Percentiles rank a stretch among this genome's conserved stretches.
Evolutionary conservation across 2,113 vertebrate genomes (phyloP).

Genomic region (Syngnathus scovelli): DNA sequence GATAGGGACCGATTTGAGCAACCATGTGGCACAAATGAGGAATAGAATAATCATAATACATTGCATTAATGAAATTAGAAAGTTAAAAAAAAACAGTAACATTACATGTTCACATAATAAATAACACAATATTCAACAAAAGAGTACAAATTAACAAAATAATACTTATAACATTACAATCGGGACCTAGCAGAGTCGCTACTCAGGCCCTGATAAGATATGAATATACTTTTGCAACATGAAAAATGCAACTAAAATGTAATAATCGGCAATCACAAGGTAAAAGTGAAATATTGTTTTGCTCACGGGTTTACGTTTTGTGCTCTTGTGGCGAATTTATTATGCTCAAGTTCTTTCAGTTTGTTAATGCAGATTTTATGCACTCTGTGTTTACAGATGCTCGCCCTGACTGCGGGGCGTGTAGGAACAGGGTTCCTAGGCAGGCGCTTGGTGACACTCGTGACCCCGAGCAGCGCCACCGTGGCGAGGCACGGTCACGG

Average conservation of each 20-base stretch:
- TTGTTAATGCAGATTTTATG: not conserved
- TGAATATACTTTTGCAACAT: not conserved
- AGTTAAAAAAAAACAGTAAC: too few species aligned
- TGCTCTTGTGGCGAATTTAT: not conserved
- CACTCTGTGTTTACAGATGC: slow-evolving; percentile 55
- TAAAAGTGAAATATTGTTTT: too few species aligned
- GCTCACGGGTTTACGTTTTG: not conserved
- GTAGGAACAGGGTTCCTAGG: slow-evolving; percentile 15
- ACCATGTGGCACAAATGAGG: too few species aligned
- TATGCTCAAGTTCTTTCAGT: not conserved
- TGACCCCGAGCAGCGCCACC: slow-evolving; percentile 40
- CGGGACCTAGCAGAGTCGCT: too few species aligned
- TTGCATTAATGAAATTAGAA: too few species aligned
- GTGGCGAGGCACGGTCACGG: slow-evolving; percentile 56
- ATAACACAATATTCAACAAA: too few species aligned
- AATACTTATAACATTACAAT: too few species aligned
- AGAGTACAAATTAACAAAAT: not conserved
- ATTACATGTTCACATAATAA: too few species aligned
- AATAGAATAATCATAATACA: too few species aligned
- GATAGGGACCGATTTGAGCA: too few species aligned
- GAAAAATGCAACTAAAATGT: not conserved
- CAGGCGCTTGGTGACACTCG: slow-evolving; percentile 40
- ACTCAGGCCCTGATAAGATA: not conserved
- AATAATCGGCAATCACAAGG: not conserved
- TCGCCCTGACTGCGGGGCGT: slow-evolving; percentile 45